phyloP scores from a whole-genome alignment of 1,140 invertebrate genomes.

The Zaprionus davidi region DNA sequence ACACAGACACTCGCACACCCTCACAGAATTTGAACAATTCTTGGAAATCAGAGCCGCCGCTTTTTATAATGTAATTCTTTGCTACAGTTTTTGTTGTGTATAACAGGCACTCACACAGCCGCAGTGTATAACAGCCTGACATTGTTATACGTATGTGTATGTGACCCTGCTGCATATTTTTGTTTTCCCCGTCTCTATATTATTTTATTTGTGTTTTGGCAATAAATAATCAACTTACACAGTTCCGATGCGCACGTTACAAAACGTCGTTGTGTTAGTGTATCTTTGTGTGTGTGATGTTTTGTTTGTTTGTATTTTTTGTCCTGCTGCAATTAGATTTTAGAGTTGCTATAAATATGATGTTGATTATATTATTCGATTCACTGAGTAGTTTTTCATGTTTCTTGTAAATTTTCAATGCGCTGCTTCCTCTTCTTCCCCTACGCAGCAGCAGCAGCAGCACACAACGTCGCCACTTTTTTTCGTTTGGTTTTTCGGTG shows the following conservation, averaged over 20 bases:
- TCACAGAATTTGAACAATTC: slow-evolving; percentile 34
- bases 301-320: slow-evolving; percentile 20
- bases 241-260: slow-evolving; percentile 29
- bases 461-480: slow-evolving; percentile 54
- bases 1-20: neutral
- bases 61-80: slow-evolving; percentile 42
- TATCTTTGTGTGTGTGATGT: neutral
- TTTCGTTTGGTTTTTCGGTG: slow-evolving; percentile 19
- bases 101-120: slow-evolving; percentile 13
- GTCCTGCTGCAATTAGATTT: slow-evolving; percentile 50
- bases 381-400: slow-evolving; percentile 31
- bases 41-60: slow-evolving; percentile 51
- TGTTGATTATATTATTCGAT: slow-evolving; percentile 20
- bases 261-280: slow-evolving; percentile 11
- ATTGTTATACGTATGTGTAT: slow-evolving; percentile 30
- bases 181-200: slow-evolving; percentile 10
- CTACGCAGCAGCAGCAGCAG: slow-evolving; percentile 23
- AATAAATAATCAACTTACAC: slow-evolving; percentile 52
- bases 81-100: slow-evolving; percentile 60
- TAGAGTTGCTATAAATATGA: slow-evolving; percentile 48
- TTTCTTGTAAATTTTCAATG: slow-evolving; percentile 46
- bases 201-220: slow-evolving; percentile 30
- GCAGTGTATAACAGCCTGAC: slow-evolving; percentile 33
- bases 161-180: slow-evolving; percentile 29
- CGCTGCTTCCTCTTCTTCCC: slow-evolving; percentile 37